phyloP scores from a whole-genome alignment of 2,888 invertebrate species.

The Acanthosoma haemorrhoidale region DNA sequence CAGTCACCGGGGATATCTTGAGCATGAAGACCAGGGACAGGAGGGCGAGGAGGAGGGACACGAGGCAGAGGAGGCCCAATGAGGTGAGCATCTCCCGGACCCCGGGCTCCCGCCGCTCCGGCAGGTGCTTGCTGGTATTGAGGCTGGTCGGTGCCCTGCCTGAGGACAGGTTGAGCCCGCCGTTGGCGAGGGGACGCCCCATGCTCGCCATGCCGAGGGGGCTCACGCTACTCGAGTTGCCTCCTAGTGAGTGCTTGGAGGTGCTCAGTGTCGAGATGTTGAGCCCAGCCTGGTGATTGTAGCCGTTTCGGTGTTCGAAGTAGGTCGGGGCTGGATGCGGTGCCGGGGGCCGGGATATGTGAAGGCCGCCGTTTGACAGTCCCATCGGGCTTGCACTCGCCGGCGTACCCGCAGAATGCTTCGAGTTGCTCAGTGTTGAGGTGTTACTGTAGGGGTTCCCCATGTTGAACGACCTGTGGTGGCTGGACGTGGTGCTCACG shows the following conservation, averaged over 20 bases:
- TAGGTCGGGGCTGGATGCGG: constrained; percentile 14
- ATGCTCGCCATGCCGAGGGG: constrained; percentile 51
- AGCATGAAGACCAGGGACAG: constrained; percentile 78
- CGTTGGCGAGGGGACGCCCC: constrained; percentile 50
- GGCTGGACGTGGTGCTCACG: constrained; percentile 6
- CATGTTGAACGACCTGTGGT: constrained; percentile 32
- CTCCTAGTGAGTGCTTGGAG: constrained; percentile 58
- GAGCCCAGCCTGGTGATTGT: constrained; percentile 29
- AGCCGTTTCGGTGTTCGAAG: constrained; percentile 17
- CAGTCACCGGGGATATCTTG: constrained; percentile 69
- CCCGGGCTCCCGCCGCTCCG: constrained; percentile 47
- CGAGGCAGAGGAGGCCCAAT: constrained; percentile 75
- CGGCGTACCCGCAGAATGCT: constrained; percentile 57
- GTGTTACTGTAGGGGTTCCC: constrained; percentile 32
- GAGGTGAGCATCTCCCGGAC: constrained; percentile 77
- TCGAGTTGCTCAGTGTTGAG: constrained; percentile 59
- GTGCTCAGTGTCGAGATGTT: constrained; percentile 54
- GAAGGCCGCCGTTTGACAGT: constrained; percentile 44
- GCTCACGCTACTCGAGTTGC: constrained; percentile 54
- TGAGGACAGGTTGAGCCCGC: constrained; percentile 58
- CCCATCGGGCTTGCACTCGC: constrained; percentile 54
- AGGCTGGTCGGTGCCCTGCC: constrained; percentile 44
- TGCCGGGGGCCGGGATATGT: not conserved
- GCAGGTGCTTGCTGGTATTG: constrained; percentile 44
- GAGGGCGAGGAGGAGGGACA: constrained; percentile 75